phyloP scores from a whole-genome alignment of 2,888 invertebrate species.

The Lingula anatina region DNA sequence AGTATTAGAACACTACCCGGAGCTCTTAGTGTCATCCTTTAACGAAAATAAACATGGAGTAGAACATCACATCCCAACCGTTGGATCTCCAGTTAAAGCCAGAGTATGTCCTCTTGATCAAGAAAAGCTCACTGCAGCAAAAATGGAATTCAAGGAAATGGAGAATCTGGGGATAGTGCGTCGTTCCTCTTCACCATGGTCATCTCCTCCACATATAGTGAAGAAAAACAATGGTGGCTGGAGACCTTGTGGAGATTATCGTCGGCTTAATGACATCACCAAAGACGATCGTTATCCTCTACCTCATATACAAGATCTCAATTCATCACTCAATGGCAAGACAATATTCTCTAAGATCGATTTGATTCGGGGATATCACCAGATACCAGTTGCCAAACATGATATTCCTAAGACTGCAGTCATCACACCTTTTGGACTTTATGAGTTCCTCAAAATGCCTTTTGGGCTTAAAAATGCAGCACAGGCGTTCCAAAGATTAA shows the following conservation, averaged over 20 bases:
- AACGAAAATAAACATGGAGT: too few species aligned
- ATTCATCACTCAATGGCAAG: conserved; percentile 9
- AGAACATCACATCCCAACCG: too few species aligned
- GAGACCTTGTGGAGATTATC: too few species aligned
- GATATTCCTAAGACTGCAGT: conserved; percentile 12
- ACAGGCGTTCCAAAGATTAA: too few species aligned
- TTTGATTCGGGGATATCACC: conserved; percentile 12
- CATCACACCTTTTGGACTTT: conserved; percentile 10
- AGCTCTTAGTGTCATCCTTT: too few species aligned
- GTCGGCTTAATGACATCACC: conserved; percentile 6
- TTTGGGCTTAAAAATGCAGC: conserved; percentile 9
- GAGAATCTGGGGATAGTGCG: conserved; percentile 42
- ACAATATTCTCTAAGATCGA: conserved; percentile 13
- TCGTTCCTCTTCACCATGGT: conserved; percentile 49
- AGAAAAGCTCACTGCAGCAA: conserved; percentile 28
- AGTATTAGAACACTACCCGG: too few species aligned
- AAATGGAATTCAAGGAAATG: conserved; percentile 19
- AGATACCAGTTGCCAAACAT: conserved; percentile 9
- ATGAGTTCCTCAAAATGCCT: conserved; percentile 6
- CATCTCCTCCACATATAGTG: conserved; percentile 46
- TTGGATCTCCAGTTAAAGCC: conserved; percentile 32
- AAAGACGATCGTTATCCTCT: conserved; percentile 9
- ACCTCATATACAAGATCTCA: conserved; percentile 13
- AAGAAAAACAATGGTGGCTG: conserved; percentile 3
- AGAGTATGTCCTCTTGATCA: conserved; percentile 38